Evolutionary conservation across 2,113 vertebrate species (phyloP).

Genomic region (Myiagra hebetior): DNA sequence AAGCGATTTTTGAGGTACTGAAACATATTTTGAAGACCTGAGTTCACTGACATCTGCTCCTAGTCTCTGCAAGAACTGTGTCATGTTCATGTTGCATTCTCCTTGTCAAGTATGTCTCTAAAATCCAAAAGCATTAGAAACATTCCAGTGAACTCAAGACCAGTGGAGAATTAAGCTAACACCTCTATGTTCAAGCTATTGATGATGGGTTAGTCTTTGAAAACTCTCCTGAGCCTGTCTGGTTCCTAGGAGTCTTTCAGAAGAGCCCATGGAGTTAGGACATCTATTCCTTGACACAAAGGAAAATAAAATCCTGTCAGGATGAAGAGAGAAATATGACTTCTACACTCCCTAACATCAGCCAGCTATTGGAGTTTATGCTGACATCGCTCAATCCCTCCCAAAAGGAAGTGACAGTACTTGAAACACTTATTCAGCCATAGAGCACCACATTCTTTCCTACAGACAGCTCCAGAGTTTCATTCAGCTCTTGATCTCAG

Average conservation of each 20-base stretch:
- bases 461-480: background rate
- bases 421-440: background rate
- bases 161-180: conserved; percentile 8
- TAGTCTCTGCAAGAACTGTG: conserved; percentile 23
- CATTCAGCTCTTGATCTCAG: background rate
- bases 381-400: background rate
- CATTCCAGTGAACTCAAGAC: conserved; percentile 9
- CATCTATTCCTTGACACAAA: background rate
- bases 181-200: background rate
- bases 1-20: background rate
- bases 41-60: conserved; percentile 36
- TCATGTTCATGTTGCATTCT: background rate
- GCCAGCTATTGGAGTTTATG: background rate
- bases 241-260: background rate
- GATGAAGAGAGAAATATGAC: background rate
- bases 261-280: background rate
- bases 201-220: background rate
- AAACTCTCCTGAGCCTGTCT: background rate
- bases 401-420: background rate
- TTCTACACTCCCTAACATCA: background rate
- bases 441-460: background rate
- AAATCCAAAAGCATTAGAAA: conserved; percentile 17
- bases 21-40: conserved; percentile 10
- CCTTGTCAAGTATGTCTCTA: background rate
- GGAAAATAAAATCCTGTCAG: background rate